These are phyloP conservation scores for Rotaria macrura DNA, from an alignment of 2,888 invertebrate genomes.

Conservation along the genomic window DNA sequence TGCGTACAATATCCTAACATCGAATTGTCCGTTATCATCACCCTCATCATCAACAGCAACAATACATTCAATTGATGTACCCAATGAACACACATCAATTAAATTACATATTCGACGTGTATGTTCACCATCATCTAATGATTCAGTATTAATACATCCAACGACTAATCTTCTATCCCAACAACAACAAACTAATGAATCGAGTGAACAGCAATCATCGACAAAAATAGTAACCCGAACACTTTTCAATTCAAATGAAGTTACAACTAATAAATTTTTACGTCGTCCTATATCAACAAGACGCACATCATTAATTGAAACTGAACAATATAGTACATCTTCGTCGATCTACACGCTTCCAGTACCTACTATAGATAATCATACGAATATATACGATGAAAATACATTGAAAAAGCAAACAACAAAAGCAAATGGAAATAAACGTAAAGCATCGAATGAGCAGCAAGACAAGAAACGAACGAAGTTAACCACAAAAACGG, in stretches of 20 bases:
- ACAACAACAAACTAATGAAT: not conserved
- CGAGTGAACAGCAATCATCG: not conserved
- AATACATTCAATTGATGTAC: not conserved
- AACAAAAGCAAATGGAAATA: not conserved
- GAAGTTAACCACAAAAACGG: not conserved
- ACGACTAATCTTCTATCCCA: not conserved
- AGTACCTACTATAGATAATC: not conserved
- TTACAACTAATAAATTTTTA: not conserved
- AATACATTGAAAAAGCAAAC: not conserved
- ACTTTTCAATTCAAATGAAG: not conserved
- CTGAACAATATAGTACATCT: not conserved
- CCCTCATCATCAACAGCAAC: not conserved
- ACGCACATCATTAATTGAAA: not conserved
- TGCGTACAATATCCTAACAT: not conserved
- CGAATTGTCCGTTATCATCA: not conserved
- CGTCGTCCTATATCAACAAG: not conserved
- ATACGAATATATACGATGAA: not conserved
- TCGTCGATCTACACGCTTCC: not conserved
- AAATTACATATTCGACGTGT: constrained; percentile 21
- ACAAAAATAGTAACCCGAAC: not conserved
- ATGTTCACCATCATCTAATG: not conserved
- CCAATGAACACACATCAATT: constrained; percentile 8
- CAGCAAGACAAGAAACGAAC: not conserved
- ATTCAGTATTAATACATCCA: not conserved
- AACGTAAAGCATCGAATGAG: not conserved